These are phyloP conservation scores for Colletes latitarsis DNA, from an alignment of 1,140 invertebrate genomes.

Conservation along the genomic window DNA sequence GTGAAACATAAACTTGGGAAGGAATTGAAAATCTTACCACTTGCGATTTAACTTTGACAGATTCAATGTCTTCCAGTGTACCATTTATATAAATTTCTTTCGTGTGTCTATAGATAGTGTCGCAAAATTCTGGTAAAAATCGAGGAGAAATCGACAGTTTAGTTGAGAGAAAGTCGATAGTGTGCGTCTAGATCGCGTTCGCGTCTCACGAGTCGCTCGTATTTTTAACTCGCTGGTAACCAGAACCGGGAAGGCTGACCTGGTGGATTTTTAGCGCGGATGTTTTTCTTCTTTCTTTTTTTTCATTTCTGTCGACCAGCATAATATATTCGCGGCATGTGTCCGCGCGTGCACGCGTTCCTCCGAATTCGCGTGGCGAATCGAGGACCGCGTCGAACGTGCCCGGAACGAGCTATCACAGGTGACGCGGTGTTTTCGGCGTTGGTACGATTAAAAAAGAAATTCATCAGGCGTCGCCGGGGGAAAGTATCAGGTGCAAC, in stretches of 20 bases:
- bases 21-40: too few species aligned
- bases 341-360: slow-evolving; percentile 30
- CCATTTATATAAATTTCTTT: too few species aligned
- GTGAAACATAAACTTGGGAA: too few species aligned
- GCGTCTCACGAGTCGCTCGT: not conserved
- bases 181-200: too few species aligned
- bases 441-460: slow-evolving; percentile 64
- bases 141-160: too few species aligned
- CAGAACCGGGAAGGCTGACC: not conserved
- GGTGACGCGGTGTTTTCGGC: slow-evolving; percentile 63
- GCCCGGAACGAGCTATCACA: slow-evolving; percentile 33
- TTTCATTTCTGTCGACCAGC: not conserved
- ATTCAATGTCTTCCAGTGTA: too few species aligned
- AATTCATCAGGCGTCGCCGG: slow-evolving; percentile 61
- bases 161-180: too few species aligned
- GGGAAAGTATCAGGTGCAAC: slow-evolving; percentile 70
- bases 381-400: slow-evolving; percentile 40
- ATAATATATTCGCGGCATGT: slow-evolving; percentile 53
- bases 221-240: not conserved
- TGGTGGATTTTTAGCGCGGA: not conserved
- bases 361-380: slow-evolving; percentile 63
- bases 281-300: too few species aligned
- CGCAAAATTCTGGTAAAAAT: too few species aligned
- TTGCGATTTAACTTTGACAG: too few species aligned
- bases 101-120: too few species aligned